phyloP scores from a whole-genome alignment of 2,113 vertebrate genomes.

The Clarias batrachus region DNA sequence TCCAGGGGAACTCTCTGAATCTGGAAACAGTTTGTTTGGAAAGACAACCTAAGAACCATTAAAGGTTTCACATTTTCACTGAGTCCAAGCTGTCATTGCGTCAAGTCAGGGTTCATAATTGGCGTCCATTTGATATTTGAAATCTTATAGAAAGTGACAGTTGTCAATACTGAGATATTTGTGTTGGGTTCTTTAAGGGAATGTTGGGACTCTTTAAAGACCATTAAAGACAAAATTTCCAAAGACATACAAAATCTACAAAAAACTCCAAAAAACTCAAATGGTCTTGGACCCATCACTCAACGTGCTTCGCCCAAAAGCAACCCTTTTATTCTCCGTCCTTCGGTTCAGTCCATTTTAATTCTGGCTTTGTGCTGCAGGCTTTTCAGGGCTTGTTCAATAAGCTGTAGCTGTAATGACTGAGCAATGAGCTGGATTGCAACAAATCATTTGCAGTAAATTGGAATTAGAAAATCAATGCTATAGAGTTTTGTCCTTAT shows the following conservation, averaged over 20 bases:
- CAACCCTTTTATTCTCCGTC: neutral
- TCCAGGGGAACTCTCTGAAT: no score
- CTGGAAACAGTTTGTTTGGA: no score
- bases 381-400: neutral
- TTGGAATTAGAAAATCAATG: constrained; percentile 26
- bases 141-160: no score
- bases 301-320: neutral
- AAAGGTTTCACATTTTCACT: neutral
- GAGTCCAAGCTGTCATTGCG: neutral
- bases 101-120: neutral
- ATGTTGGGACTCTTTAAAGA: no score
- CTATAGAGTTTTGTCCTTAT: constrained; percentile 7
- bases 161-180: no score
- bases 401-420: neutral
- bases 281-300: neutral
- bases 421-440: constrained; percentile 3
- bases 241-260: no score
- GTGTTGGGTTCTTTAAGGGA: no score
- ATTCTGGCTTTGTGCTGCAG: neutral
- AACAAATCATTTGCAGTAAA: constrained; percentile 23
- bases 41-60: neutral
- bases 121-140: no score
- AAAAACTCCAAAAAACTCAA: no score
- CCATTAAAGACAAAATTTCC: no score
- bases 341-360: neutral